These are phyloP conservation scores for Empidonax alnorum DNA, from an alignment of 2,113 vertebrate species.

Conservation along the genomic window DNA sequence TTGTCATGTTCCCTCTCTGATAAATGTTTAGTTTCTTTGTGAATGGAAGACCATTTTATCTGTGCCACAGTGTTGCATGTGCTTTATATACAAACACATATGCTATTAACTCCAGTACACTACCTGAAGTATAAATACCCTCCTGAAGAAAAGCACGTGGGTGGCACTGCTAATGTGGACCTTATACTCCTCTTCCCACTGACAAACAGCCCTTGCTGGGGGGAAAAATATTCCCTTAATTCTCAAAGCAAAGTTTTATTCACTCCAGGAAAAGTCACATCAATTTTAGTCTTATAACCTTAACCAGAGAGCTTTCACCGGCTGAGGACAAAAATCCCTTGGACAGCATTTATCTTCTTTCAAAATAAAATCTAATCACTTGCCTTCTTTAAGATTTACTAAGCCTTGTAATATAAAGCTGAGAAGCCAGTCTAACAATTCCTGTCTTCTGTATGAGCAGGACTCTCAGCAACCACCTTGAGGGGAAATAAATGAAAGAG, in stretches of 20 bases:
- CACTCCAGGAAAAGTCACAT: neutral
- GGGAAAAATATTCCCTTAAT: neutral
- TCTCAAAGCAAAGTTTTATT: neutral
- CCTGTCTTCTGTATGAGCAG: neutral
- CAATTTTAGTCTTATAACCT: neutral
- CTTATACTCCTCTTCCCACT: neutral
- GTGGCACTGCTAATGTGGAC: neutral
- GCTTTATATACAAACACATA: neutral
- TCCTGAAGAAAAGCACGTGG: neutral
- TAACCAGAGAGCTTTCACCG: neutral
- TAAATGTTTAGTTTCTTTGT: neutral
- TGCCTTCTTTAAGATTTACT: neutral
- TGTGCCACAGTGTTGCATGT: neutral
- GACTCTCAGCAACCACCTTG: neutral
- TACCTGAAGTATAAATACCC: neutral
- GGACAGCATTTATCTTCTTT: neutral
- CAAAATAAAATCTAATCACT: neutral
- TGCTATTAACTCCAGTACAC: neutral
- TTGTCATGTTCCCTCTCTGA: neutral
- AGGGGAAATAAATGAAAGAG: neutral
- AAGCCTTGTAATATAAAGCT: neutral
- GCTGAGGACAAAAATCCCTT: neutral
- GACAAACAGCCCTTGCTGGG: neutral
- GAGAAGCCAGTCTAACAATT: neutral
- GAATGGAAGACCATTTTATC: neutral